Evolutionary conservation across 1,140 invertebrate genomes (phyloP), one percentile per base, ranked within the genome.

Genomic region (Patella vulgata): DNA sequence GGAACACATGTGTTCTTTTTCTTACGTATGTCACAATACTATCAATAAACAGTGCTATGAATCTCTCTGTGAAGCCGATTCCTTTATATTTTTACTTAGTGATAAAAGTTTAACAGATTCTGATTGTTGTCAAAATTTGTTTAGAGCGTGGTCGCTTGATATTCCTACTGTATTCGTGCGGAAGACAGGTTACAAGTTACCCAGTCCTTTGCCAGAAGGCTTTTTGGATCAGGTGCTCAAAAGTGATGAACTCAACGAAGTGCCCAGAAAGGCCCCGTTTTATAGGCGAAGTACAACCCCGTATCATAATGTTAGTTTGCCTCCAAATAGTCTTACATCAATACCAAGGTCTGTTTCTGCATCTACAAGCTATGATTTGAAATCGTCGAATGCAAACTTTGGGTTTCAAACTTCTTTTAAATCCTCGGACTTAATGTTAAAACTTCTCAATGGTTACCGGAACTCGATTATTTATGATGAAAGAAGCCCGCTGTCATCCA

Each of bases 131-230:
- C 9, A 47, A n/a, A 39, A 51, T 23, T 50, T 64, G 19, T 48
- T 30, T 40, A 39, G 36, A 9, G 55, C 55, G 12, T 58, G 62
- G 48, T 39, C 62, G n/a, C 12, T 64, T 44, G 47, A 64, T 48
- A 40, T 64, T 31, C 62, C 62, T 19, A 58, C 40, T 30, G 40
- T 64, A n/a, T 64, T 64, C 42, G 46, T 64, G 23, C 57, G 58
- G 42, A 42, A 54, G 5, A 44, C 36, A 19, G 33, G 48, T 36
- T 64, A 51, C 30, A 36, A 21, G 21, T 27, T 64, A 30, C 55
- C 62, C 6, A 53, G 44, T 5, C 62, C 62, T 4, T 31, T 64
- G 30, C 62, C 62, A 0, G 62, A 64, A 6, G 21, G 28, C n/a
- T n/a, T n/a, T n/a, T n/a, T n/a, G n/a, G n/a, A n/a, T n/a, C n/a